Evolutionary conservation across 2,888 invertebrate genomes (phyloP).

Genomic region (Scrobipalpa atriplicella): DNA sequence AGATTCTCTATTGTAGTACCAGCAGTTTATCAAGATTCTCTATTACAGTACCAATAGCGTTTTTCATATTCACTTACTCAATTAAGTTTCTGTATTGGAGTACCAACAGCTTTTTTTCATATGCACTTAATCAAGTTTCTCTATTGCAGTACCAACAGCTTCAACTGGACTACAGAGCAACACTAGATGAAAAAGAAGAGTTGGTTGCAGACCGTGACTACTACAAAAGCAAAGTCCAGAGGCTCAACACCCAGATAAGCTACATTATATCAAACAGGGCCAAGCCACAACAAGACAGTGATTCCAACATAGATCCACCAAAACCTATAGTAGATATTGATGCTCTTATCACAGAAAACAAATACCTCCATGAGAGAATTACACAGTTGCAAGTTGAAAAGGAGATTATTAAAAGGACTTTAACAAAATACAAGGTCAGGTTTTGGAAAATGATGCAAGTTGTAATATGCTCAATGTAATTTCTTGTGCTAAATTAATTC

Average conservation of each 20-base stretch:
- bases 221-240: conserved; percentile 91
- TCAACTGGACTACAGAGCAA: conserved; percentile 88
- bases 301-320: conserved; percentile 47
- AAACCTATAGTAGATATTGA: conserved; percentile 89
- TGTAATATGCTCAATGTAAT: conserved; percentile 11
- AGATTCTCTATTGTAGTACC: too few species aligned
- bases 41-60: too few species aligned
- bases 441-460: conserved; percentile 8
- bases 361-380: conserved; percentile 91
- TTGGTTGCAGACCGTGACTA: conserved; percentile 90
- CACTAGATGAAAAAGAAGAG: conserved; percentile 94
- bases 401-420: conserved; percentile 87
- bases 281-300: conserved; percentile 53
- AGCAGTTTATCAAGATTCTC: too few species aligned
- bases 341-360: conserved; percentile 91
- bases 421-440: conserved; percentile 88
- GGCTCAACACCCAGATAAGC: conserved; percentile 91
- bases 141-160: conserved; percentile 86
- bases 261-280: conserved; percentile 81
- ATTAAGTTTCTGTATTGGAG: too few species aligned
- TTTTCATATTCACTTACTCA: too few species aligned
- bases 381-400: conserved; percentile 91
- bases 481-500: conserved; percentile 13
- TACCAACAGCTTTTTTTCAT: too few species aligned
- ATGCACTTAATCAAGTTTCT: too few species aligned